A percentile compares a stretch with the other conserved stretches of the same genome.
Evolutionary conservation across 2,888 invertebrate genomes (phyloP).

Genomic region (Epirrhoe alternata): DNA sequence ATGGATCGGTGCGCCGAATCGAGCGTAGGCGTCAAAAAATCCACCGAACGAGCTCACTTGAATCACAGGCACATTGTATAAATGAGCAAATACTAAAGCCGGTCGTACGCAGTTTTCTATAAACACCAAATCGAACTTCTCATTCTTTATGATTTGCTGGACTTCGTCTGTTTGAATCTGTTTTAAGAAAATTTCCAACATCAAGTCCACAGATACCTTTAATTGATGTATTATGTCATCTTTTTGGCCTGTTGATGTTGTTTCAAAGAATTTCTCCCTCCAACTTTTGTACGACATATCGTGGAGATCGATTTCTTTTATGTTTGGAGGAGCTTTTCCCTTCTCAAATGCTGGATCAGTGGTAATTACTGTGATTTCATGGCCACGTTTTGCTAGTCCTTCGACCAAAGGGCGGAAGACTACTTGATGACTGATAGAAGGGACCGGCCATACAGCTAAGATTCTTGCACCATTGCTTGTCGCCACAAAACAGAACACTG

Average conservation of each 20-base stretch:
- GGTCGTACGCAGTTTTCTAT: conserved; percentile 48
- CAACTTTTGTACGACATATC: conserved; percentile 50
- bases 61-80: conserved; percentile 57
- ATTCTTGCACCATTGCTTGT: conserved; percentile 52
- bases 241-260: conserved; percentile 14
- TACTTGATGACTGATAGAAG: conserved; percentile 66
- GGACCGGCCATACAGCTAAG: conserved; percentile 56
- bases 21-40: conserved; percentile 37
- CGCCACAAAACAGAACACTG: not conserved
- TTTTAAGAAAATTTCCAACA: conserved; percentile 22
- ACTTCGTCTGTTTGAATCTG: conserved; percentile 39
- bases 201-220: not conserved
- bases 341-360: conserved; percentile 56
- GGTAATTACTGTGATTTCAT: conserved; percentile 66
- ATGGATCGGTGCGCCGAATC: conserved; percentile 54
- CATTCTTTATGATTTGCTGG: conserved; percentile 45
- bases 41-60: conserved; percentile 52
- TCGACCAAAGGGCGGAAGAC: conserved; percentile 57
- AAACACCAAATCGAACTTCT: conserved; percentile 54
- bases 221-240: conserved; percentile 13
- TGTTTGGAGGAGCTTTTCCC: conserved; percentile 50
- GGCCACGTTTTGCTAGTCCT: conserved; percentile 65
- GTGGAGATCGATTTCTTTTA: conserved; percentile 65
- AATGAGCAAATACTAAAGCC: conserved; percentile 43
- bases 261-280: conserved; percentile 1